Conservation (phyloP, 2,888 invertebrate genomes). For the Nomada lathburiana region DNA sequence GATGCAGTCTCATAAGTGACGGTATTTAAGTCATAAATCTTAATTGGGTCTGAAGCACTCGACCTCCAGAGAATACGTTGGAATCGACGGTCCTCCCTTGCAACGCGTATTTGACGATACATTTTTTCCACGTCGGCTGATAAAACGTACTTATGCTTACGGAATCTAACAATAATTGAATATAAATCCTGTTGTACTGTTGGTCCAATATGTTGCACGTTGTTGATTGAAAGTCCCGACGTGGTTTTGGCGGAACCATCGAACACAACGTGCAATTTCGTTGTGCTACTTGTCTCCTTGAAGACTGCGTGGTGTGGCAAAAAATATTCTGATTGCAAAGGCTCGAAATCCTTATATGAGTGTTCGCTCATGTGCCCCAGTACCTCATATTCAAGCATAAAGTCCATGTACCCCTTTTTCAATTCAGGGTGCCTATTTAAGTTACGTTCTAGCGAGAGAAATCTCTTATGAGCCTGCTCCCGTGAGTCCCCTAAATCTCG, state of each 20-base stretch:
- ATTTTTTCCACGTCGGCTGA: constrained; percentile 12
- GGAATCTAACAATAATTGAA: background rate
- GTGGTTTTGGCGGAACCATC: constrained; percentile 13
- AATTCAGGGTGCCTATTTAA: too few relatives aligned
- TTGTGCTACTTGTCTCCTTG: constrained; percentile 3
- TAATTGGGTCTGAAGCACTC: background rate
- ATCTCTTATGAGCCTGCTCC: too few relatives aligned
- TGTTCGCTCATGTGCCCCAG: background rate
- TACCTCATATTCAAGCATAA: too few relatives aligned
- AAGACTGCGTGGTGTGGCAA: constrained; percentile 21
- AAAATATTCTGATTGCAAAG: background rate
- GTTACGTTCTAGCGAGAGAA: too few relatives aligned
- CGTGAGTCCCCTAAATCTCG: too few relatives aligned
- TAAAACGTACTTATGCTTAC: constrained; percentile 1
- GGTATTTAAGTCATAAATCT: too few relatives aligned
- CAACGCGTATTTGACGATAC: background rate
- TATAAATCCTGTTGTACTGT: background rate
- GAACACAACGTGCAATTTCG: constrained; percentile 17
- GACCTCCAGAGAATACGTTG: constrained; percentile 12
- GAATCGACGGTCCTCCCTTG: background rate
- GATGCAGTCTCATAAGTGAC: too few relatives aligned
- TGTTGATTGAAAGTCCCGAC: background rate
- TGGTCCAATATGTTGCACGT: background rate
- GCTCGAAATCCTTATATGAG: background rate
- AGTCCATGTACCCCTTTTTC: too few relatives aligned